A percentile compares a stretch with the other conserved stretches of the same genome.
These are phyloP conservation scores for Samia ricini DNA, from an alignment of 1,140 invertebrate genomes.

Conservation along the genomic window DNA sequence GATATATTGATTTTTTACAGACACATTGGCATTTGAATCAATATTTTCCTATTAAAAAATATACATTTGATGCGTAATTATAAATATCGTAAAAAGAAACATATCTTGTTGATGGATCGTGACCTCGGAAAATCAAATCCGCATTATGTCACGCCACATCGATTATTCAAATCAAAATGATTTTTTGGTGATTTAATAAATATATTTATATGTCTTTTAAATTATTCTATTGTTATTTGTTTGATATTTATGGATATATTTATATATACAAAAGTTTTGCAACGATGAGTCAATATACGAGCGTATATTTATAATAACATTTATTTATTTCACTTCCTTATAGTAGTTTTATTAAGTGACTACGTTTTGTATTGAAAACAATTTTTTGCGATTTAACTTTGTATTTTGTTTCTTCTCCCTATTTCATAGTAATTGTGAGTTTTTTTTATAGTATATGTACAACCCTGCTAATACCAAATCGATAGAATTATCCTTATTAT, in stretches of 20 bases:
- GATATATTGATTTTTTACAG: not conserved
- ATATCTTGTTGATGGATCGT: conserved; percentile 10
- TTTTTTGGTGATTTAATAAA: not conserved
- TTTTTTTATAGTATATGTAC: too few species aligned
- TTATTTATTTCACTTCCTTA: not conserved
- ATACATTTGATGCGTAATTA: not conserved
- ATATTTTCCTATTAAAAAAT: not conserved
- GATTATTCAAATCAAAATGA: conserved; percentile 16
- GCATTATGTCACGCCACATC: conserved; percentile 23
- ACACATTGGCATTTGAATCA: not conserved
- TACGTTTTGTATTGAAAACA: too few species aligned
- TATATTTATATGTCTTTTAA: not conserved
- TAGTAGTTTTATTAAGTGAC: not conserved
- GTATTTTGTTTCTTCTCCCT: too few species aligned
- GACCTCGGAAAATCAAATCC: conserved; percentile 25
- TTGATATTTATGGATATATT: not conserved
- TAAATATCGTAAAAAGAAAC: conserved; percentile 2
- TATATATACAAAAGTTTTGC: not conserved
- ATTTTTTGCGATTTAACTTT: too few species aligned
- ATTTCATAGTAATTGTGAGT: too few species aligned
- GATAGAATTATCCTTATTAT: too few species aligned
- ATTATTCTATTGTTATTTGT: conserved; percentile 1
- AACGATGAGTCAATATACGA: not conserved
- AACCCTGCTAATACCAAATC: too few species aligned
- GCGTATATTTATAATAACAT: not conserved